Base-by-base conservation (phyloP, 2,797 vertebrate genomes). In the Cryptoprocta ferox region DNA sequence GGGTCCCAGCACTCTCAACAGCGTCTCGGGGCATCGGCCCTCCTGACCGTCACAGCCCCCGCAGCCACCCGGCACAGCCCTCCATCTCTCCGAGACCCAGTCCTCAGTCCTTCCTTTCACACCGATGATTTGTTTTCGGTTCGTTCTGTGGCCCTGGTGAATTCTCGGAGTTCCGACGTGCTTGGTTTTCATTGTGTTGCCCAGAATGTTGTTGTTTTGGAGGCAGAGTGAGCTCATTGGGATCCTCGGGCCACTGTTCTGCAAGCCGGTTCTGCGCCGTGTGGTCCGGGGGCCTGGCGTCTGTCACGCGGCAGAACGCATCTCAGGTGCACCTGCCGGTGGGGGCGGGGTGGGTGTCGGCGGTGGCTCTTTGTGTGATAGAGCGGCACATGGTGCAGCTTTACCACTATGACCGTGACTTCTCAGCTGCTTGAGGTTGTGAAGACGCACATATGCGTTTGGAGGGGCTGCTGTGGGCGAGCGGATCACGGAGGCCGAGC, bases 31-130 rank as follows among this genome's bases (percentile, higher is more conserved):
- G 32, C 6, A 0, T 56, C 37, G 7, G 32, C 16, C 26, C 30
- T 26, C 7, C 30, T 1, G 0, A 68, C n/a, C 4, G 14, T 39
- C 61, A 15, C 26, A 13, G 24, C 2, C 35, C 26, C 56, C 11
- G 1, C 1, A 19, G 45, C 42, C 42, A 7, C 1, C 42, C 15
- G 3, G 35, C 28, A 10, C 13, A 35, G 11, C 14, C 48, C 4
- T 1, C 18, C 0, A 3, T 83, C 56, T 13, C 16, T 2, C 15
- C 1, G 8, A 80, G 14, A 32, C 26, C 12, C 35, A 12, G 10
- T 15, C 19, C 26, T 12, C 35, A 12, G 19, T 19, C 19, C 13
- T 3, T 88, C 80, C 65, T 70, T 42, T 59, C 4, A 9, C 32
- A 7, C 0, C 15, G 45, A 39, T 37, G 42, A 18, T 6, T 65